Conservation (phyloP, 2,888 invertebrate genomes). For the Pegoplata infirma region DNA sequence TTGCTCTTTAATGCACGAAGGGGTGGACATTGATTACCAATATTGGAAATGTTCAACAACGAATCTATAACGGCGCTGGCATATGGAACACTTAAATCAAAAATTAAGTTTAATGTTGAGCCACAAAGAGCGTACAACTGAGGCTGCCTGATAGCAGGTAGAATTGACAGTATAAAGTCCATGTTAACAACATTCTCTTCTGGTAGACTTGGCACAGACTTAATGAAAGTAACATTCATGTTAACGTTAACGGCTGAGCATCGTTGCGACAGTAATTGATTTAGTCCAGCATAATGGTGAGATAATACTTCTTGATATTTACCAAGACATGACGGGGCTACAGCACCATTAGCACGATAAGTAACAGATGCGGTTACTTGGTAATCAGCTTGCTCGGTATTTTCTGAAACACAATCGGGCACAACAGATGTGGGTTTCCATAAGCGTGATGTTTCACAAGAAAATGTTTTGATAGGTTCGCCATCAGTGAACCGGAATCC, state of each 20-base stretch:
- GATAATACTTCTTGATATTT: slow-evolving; percentile 91
- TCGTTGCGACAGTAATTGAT: slow-evolving; percentile 90
- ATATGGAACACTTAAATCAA: slow-evolving; percentile 95
- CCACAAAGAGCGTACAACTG: slow-evolving; percentile 97
- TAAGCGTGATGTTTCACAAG: slow-evolving; percentile 87
- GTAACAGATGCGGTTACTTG: slow-evolving; percentile 92
- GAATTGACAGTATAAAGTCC: slow-evolving; percentile 92
- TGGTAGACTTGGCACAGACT: slow-evolving; percentile 87
- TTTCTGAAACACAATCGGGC: slow-evolving; percentile 96
- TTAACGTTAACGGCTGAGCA: slow-evolving; percentile 97
- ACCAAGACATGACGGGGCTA: slow-evolving; percentile 88
- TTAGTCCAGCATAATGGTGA: slow-evolving; percentile 89
- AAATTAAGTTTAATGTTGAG: slow-evolving; percentile 93
- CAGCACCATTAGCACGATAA: slow-evolving; percentile 93
- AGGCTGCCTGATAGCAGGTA: slow-evolving; percentile 92
- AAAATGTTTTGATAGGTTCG: slow-evolving; percentile 90
- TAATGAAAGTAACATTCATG: slow-evolving; percentile 94
- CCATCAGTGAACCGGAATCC: slow-evolving; percentile 95
- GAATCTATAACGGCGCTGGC: slow-evolving; percentile 94
- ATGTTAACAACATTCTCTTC: slow-evolving; percentile 94
- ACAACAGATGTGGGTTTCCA: slow-evolving; percentile 95
- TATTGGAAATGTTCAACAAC: slow-evolving; percentile 90
- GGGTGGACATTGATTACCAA: slow-evolving; percentile 95
- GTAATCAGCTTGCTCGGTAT: slow-evolving; percentile 96
- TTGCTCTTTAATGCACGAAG: slow-evolving; percentile 90